Evolutionary conservation across 2,113 vertebrate genomes (phyloP).

Genomic region (Menura novaehollandiae): DNA sequence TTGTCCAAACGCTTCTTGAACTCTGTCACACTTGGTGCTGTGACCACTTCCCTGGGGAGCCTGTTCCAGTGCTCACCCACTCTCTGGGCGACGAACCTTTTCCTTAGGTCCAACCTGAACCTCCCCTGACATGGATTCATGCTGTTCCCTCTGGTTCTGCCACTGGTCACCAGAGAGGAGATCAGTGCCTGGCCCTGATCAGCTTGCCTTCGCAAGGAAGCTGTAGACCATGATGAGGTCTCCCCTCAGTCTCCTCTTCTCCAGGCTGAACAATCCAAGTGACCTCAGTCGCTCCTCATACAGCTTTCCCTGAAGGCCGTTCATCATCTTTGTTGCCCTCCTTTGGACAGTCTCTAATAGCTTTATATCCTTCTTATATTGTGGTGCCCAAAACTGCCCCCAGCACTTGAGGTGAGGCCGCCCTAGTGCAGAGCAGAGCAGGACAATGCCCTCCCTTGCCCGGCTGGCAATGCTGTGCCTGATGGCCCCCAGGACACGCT

Average conservation of each 20-base stretch:
- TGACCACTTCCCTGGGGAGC: neutral
- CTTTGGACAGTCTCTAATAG: neutral
- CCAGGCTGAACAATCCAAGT: neutral
- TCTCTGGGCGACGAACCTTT: neutral
- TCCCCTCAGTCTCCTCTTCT: neutral
- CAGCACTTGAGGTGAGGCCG: accelerated
- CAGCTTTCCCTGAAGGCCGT: neutral
- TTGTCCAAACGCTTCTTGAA: accelerated
- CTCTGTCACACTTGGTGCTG: neutral
- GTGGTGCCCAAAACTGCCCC: neutral
- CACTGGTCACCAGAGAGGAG: neutral
- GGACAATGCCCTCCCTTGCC: neutral
- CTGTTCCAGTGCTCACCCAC: neutral
- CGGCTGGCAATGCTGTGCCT: accelerated
- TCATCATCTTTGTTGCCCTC: neutral
- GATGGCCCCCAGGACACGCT: neutral
- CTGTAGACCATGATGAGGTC: neutral
- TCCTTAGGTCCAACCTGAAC: too few relatives aligned
- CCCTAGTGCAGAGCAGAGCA: neutral
- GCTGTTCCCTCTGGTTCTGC: neutral
- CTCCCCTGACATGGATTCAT: neutral
- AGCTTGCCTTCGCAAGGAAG: too few relatives aligned
- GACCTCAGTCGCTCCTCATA: neutral
- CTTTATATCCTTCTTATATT: neutral
- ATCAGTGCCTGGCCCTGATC: neutral